Evolutionary conservation across 2,113 vertebrate genomes (phyloP).

Genomic region (Aegotheles bennettii): DNA sequence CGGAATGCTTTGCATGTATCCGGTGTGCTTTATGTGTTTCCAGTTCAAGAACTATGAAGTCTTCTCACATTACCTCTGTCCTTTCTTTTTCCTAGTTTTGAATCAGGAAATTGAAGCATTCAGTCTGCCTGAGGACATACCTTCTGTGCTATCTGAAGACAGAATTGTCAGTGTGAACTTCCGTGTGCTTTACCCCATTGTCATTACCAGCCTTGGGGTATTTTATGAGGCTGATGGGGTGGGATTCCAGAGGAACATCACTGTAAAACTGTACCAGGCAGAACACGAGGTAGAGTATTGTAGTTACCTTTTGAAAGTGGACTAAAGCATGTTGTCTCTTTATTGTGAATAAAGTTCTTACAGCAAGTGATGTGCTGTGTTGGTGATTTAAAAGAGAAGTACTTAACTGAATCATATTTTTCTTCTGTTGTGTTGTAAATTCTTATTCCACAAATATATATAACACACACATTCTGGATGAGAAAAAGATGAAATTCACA

Average conservation of each 20-base stretch:
- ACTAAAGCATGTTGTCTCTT: not conserved
- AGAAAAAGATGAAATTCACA: not conserved
- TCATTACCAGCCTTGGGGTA: constrained; percentile 92
- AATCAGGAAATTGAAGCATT: constrained; percentile 87
- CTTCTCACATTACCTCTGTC: not conserved
- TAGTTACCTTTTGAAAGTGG: not conserved
- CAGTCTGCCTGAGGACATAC: constrained; percentile 71
- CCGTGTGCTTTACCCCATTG: constrained; percentile 90
- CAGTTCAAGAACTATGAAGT: not conserved
- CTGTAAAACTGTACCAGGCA: constrained; percentile 90
- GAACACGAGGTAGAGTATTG: constrained; percentile 87
- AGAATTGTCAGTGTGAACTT: constrained; percentile 88
- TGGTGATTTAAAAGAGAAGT: not conserved
- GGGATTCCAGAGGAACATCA: constrained; percentile 87
- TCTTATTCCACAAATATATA: not conserved
- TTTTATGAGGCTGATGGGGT: constrained; percentile 75
- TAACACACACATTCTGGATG: not conserved
- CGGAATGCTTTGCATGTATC: not conserved
- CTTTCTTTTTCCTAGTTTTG: constrained; percentile 63
- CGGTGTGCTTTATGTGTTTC: not conserved
- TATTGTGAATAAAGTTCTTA: not conserved
- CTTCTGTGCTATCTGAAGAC: constrained; percentile 78
- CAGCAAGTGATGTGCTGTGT: not conserved
- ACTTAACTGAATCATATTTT: not conserved
- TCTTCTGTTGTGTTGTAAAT: not conserved